Base-by-base conservation (phyloP, 30 jellyfish, hydroid and myxozoan genomes). In the Turritopsis rubra region DNA sequence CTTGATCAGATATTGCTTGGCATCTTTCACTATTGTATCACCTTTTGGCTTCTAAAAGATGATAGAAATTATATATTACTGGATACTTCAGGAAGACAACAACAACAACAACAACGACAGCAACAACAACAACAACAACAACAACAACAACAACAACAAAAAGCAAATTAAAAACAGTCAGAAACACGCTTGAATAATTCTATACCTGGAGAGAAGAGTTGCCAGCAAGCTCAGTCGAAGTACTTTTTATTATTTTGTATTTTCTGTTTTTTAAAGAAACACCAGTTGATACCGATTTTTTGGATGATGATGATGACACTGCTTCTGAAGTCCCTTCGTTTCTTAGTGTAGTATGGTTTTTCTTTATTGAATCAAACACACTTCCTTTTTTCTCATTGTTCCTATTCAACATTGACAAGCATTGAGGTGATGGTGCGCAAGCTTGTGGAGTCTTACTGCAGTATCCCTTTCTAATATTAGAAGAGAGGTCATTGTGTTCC, bases 1-100 rank as follows among this genome's bases (percentile, higher is more conserved):
- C 85, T 77, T 77, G 17, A 52, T 28, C 70, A 77, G 75, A 52
- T 77, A 77, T 8, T 22, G 72, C 28, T 77, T 77, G 22, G 85
- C 85, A 20, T 77, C 72, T 77, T 77, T 29, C 26, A n/a, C 71
- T 25, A 28, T 77, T 16, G 28, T 41, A 19, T 52, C 29, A n/a
- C 71, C 29, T 0, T 18, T 72, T 72, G 30, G 60, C 60, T 41
- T 72, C 81, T 31, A 18, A 72, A 26, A 26, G 22, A 22, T 16
- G 31, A 22, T 26, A 18, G 18, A 52, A 1, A n/a, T n/a, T n/a
- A n/a, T n/a, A n/a, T n/a, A n/a, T n/a, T n/a, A n/a, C n/a, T 18
- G 8, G 52, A 16, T 20, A 8, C 22, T 72, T 22, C 3, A 31
- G 31, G 7, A 52, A 18, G 3, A 72, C 27, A 72, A 19, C 52